These are phyloP conservation scores for Myxocyprinus asiaticus DNA, from an alignment of 2,113 vertebrate genomes.

Conservation along the genomic window DNA sequence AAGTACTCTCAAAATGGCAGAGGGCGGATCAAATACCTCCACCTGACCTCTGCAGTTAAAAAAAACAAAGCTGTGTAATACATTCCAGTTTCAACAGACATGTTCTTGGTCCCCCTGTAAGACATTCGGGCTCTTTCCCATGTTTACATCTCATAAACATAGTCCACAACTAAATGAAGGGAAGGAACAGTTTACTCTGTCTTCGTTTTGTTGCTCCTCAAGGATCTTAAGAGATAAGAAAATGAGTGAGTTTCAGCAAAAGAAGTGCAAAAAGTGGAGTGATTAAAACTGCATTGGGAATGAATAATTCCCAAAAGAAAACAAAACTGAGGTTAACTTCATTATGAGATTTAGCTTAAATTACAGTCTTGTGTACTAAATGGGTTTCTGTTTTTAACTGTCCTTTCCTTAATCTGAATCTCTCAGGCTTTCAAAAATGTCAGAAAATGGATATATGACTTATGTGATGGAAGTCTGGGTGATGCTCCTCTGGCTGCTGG, in stretches of 20 bases:
- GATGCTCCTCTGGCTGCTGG: constrained; percentile 85
- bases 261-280: not conserved
- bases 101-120: not conserved
- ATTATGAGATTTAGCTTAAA: constrained; percentile 8
- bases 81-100: not conserved
- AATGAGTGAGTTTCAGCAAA: not conserved
- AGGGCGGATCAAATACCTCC: not conserved
- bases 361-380: not conserved
- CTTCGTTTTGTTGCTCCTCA: too few relatives aligned
- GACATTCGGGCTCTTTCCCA: not conserved
- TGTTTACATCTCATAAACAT: constrained; percentile 15
- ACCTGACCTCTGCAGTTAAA: not conserved
- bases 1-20: too few relatives aligned
- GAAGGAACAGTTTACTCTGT: not conserved
- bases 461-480: constrained; percentile 74
- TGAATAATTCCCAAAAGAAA: constrained; percentile 15
- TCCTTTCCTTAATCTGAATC: not conserved
- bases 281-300: too few relatives aligned
- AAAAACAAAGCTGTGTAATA: not conserved
- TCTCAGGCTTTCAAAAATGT: not conserved
- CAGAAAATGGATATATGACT: constrained; percentile 37
- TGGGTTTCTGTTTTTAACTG: not conserved
- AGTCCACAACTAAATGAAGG: not conserved
- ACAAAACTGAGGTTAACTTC: not conserved
- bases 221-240: not conserved